These are phyloP conservation scores for Listrodromus nycthemerus DNA, from an alignment of 2,888 invertebrate genomes.

Conservation along the genomic window DNA sequence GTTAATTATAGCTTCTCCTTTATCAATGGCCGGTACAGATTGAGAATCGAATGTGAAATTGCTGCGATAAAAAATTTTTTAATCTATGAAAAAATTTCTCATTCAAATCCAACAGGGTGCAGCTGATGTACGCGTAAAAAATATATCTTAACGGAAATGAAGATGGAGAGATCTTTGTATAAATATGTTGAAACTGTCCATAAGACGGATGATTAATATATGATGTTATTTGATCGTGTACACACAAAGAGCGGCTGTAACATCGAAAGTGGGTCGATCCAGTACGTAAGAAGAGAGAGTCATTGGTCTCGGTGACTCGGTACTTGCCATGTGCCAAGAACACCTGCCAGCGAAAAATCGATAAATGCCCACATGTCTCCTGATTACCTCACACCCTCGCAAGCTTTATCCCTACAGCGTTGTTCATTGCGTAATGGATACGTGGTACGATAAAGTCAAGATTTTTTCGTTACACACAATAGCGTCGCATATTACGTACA, in stretches of 20 bases:
- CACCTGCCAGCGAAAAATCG: slow-evolving; percentile 6
- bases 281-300: slow-evolving; percentile 3
- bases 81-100: not conserved
- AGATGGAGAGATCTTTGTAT: not conserved
- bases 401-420: not conserved
- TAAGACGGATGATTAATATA: not conserved
- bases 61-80: not conserved
- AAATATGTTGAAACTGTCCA: not conserved
- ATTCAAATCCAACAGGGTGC: not conserved
- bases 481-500: not conserved
- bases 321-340: not conserved
- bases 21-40: not conserved
- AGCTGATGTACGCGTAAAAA: too few species aligned
- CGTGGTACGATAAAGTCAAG: slow-evolving; percentile 4
- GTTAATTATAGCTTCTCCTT: not conserved
- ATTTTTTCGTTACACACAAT: not conserved
- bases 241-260: not conserved
- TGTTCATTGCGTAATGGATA: slow-evolving; percentile 15
- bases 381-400: not conserved
- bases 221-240: not conserved
- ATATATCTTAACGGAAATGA: too few species aligned
- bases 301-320: slow-evolving; percentile 20
- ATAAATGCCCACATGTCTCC: slow-evolving; percentile 29
- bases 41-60: not conserved
- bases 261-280: not conserved